Conservation (phyloP, 2,888 invertebrate genomes). For the Sisyra terminalis region DNA sequence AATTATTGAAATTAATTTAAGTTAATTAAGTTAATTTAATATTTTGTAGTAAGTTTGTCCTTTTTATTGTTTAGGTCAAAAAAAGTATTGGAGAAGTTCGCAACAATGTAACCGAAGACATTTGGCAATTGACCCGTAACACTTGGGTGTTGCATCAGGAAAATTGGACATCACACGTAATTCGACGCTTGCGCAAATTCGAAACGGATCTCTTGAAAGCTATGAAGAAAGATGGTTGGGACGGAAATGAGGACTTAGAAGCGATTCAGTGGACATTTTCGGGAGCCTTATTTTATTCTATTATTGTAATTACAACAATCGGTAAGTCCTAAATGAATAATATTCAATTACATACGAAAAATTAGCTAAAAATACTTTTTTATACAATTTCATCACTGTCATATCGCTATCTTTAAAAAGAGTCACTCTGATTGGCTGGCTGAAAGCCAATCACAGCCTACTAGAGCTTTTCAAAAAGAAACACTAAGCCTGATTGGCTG, state of each 20-base stretch:
- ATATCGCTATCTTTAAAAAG: too few species aligned
- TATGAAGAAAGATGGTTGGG: conserved; percentile 82
- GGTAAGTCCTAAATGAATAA: conserved; percentile 41
- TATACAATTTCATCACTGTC: too few species aligned
- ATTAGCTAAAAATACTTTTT: too few species aligned
- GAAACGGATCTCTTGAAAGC: conserved; percentile 59
- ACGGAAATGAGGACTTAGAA: conserved; percentile 44
- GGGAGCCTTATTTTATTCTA: conserved; percentile 85
- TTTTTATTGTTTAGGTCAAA: too few species aligned
- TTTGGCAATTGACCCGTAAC: conserved; percentile 56
- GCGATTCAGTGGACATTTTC: conserved; percentile 68
- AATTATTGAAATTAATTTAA: too few species aligned
- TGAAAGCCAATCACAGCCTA: too few species aligned
- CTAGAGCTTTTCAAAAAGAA: too few species aligned
- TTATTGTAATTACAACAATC: conserved; percentile 91
- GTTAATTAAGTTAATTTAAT: too few species aligned
- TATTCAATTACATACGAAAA: too few species aligned
- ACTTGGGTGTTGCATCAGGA: conserved; percentile 47
- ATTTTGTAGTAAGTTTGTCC: too few species aligned
- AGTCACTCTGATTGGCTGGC: too few species aligned
- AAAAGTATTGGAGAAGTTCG: conserved; percentile 54
- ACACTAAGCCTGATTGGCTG: too few species aligned
- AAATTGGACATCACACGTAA: conserved; percentile 66
- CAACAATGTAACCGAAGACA: conserved; percentile 55
- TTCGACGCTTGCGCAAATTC: conserved; percentile 36